Evolutionary conservation across 1,140 invertebrate genomes (phyloP), one percentile per base, ranked within the genome.

Genomic region (Drosophila burlai): DNA sequence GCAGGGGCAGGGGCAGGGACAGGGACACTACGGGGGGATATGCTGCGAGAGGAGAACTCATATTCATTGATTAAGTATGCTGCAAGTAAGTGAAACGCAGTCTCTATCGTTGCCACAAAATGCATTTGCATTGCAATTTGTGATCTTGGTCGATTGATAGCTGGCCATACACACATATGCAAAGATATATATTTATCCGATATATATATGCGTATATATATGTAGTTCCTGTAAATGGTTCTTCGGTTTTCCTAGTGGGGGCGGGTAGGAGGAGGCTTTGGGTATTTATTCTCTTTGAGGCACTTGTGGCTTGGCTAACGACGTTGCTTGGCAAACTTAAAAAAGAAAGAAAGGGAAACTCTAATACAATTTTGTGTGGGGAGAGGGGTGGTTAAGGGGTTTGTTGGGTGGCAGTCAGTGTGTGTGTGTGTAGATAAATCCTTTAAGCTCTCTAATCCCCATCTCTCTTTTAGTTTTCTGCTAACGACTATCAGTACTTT

Each of bases 401-500:
- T 18, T 10, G 21, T 26, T 38, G 24, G 29, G 31, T 24, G 40
- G 13, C 31, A 6, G 18, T 15, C 11, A 15, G 26, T 42, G 43
- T 36, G 34, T 29, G 40, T 38, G 38, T 42, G 49, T 38, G 43
- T 74, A 36, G 46, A 43, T 62, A 15, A 58, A 68, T 61, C 47
- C 43, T 36, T 54, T 38, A 8, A 15, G 65, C 45, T 72, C 13
- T 21, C n/a, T 24, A 24, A 24, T 24, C 31, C 66, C 5, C 34
- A 21, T 3, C 4, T 65, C 15, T 45, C 24, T 15, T 46, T 36
- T 21, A 61, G n/a, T 49, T 52, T 54, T 46, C 15, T 46, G 43
- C 65, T 80, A 80, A 74, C 29, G 52, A 64, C 79, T 87, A 86
- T 87, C 83, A 87, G 83, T 87, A 87, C 83, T 74, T 87, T 67